A percentile compares a stretch with the other conserved stretches of the same genome.
These are phyloP conservation scores for Dunckerocampus dactyliophorus DNA, from an alignment of 2,113 vertebrate species.

Conservation along the genomic window DNA sequence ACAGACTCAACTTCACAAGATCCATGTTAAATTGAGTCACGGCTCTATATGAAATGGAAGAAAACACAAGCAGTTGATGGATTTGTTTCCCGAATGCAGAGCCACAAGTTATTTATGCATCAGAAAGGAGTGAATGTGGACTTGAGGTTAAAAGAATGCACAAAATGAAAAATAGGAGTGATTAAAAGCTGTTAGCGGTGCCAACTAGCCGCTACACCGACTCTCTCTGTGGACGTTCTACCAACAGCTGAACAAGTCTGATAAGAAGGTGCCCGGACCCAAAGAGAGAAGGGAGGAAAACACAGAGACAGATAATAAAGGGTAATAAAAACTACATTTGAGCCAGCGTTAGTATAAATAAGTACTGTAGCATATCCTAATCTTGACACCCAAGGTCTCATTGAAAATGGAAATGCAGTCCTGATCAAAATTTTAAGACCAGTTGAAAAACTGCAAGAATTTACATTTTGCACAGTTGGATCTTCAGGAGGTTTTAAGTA, in stretches of 20 bases:
- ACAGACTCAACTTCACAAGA: no score
- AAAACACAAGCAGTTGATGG: no score
- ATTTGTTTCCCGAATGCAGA: no score
- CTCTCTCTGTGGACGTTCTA: conserved; percentile 58
- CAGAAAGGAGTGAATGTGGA: conserved; percentile 19
- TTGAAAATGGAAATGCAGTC: not conserved
- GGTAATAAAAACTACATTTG: not conserved
- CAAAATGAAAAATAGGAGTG: conserved; percentile 48
- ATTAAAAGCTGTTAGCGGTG: conserved; percentile 47
- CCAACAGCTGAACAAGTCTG: conserved; percentile 67
- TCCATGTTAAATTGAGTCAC: no score
- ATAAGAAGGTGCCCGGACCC: conserved; percentile 62
- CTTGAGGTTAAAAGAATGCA: conserved; percentile 30
- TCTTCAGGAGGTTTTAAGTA: no score
- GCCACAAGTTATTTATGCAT: no score
- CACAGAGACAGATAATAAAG: conserved; percentile 14
- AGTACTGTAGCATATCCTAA: not conserved
- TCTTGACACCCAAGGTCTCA: not conserved
- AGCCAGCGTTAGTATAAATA: conserved; percentile 23
- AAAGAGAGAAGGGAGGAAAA: conserved; percentile 7
- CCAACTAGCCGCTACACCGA: conserved; percentile 52
- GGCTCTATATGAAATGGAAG: no score
- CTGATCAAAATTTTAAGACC: no score
- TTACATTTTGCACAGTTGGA: no score
- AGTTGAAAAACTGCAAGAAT: no score